Evolutionary conservation across 2,113 vertebrate genomes (phyloP).

Genomic region (Cyanoramphus novaezelandiae): DNA sequence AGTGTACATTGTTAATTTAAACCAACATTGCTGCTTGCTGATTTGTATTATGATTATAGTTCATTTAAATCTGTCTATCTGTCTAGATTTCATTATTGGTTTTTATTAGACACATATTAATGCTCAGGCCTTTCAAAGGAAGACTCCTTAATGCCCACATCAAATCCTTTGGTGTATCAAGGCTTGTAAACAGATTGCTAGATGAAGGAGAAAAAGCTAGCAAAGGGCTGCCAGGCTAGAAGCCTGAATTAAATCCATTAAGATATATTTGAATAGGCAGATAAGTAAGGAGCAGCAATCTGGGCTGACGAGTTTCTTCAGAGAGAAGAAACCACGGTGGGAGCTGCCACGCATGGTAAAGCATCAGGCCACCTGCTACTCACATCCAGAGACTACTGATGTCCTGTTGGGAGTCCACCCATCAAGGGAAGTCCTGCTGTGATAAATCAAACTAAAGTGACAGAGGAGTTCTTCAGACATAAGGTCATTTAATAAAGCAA

Average conservation of each 20-base stretch:
- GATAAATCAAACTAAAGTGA: slow-evolving; percentile 60
- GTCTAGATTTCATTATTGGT: background rate
- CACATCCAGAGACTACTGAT: background rate
- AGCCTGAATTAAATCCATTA: slow-evolving; percentile 52
- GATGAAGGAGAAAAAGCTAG: slow-evolving; percentile 40
- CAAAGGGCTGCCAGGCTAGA: slow-evolving; percentile 8
- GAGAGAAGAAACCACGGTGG: background rate
- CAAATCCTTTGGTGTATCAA: background rate
- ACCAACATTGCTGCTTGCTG: background rate
- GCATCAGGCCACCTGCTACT: slow-evolving; percentile 48
- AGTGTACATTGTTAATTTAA: background rate
- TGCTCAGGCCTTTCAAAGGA: background rate
- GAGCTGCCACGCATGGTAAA: slow-evolving; percentile 29
- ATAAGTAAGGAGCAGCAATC: slow-evolving; percentile 46
- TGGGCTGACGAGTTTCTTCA: slow-evolving; percentile 36
- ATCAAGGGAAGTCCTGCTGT: slow-evolving; percentile 48
- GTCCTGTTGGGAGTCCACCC: background rate
- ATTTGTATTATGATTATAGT: background rate
- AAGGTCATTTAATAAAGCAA: slow-evolving; percentile 41
- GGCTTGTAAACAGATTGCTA: slow-evolving; percentile 6
- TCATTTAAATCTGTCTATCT: background rate
- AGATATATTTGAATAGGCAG: slow-evolving; percentile 46
- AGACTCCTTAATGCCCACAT: background rate
- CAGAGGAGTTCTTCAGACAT: background rate
- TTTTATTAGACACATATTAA: background rate